These are phyloP conservation scores for Hydrolagus affinis DNA, from an alignment of 2,113 vertebrate species.

Conservation along the genomic window DNA sequence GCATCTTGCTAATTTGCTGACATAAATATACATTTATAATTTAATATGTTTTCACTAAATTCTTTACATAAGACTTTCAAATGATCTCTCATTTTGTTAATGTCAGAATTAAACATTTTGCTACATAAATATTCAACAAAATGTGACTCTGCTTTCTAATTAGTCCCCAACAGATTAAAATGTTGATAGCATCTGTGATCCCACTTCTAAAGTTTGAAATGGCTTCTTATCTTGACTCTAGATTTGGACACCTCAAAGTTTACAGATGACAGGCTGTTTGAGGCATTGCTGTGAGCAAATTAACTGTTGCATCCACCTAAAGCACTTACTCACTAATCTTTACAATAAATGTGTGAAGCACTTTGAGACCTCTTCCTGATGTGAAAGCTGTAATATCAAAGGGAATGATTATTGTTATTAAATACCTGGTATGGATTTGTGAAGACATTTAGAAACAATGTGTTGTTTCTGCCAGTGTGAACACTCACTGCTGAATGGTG, in stretches of 20 bases:
- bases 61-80: slow-evolving; percentile 1
- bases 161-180: not conserved
- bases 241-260: not conserved
- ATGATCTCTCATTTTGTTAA: slow-evolving; percentile 2
- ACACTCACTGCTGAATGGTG: not conserved
- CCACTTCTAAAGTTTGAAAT: not conserved
- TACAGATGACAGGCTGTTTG: not conserved
- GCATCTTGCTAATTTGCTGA: not conserved
- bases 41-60: slow-evolving; percentile 7
- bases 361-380: too few species aligned
- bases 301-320: too few species aligned
- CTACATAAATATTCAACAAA: slow-evolving; percentile 11
- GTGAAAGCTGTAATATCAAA: too few species aligned
- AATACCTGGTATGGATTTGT: not conserved
- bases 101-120: slow-evolving; percentile 25
- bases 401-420: not conserved
- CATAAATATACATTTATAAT: slow-evolving; percentile 13
- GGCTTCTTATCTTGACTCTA: not conserved
- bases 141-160: slow-evolving; percentile 4
- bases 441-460: not conserved
- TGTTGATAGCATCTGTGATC: not conserved
- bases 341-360: too few species aligned
- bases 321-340: too few species aligned
- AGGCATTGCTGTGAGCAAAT: too few species aligned
- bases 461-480: not conserved